Percentiles rank a stretch among this genome's conserved stretches.
Conservation (phyloP, 2,797 vertebrate genomes). For the Buceros bicornis region DNA sequence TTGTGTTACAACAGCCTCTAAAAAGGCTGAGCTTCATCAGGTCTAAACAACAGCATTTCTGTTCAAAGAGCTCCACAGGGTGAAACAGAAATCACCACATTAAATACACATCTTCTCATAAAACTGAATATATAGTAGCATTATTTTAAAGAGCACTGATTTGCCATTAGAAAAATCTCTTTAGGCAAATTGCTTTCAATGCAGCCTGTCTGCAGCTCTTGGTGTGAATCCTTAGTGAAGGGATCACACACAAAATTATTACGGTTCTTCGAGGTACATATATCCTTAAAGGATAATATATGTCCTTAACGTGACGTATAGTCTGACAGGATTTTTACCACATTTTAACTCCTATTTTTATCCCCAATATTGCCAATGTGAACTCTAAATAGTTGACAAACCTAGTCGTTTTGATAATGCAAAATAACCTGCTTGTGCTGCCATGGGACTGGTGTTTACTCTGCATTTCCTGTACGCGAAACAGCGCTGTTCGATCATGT, state of each 20-base stretch:
- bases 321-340: background rate
- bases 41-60: background rate
- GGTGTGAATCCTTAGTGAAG: background rate
- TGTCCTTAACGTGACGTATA: background rate
- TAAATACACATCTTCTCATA: background rate
- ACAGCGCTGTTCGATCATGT: background rate
- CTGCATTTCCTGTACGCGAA: background rate
- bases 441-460: background rate
- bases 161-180: background rate
- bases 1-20: background rate
- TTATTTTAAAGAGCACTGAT: background rate
- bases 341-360: background rate
- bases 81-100: background rate
- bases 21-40: background rate
- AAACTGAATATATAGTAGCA: background rate
- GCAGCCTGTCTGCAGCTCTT: background rate
- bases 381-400: background rate
- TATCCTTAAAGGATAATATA: background rate
- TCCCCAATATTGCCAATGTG: background rate
- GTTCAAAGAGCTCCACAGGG: background rate
- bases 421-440: background rate
- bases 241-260: background rate
- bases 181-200: background rate
- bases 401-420: background rate
- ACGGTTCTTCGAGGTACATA: background rate